Evolutionary conservation across 2,113 vertebrate genomes (phyloP).

Genomic region (Alethe castanea): DNA sequence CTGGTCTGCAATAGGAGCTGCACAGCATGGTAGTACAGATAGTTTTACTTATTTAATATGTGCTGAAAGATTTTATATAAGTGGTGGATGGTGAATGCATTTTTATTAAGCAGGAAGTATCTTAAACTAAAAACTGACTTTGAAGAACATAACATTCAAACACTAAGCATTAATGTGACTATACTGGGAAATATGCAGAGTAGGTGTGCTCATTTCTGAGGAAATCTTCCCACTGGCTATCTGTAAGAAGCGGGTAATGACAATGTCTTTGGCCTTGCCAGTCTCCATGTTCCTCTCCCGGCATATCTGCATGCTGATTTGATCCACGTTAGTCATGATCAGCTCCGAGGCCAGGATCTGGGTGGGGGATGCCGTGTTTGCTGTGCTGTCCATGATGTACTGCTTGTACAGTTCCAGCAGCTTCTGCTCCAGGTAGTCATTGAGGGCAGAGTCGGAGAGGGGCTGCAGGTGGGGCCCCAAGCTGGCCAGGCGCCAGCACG

Average conservation of each 20-base stretch:
- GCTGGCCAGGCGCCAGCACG: constrained; percentile 81
- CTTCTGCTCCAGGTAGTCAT: constrained; percentile 92
- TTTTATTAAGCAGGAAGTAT: background rate
- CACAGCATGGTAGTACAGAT: background rate
- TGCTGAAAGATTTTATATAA: background rate
- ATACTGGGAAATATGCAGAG: constrained; percentile 88
- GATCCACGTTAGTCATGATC: constrained; percentile 88
- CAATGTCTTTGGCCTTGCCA: constrained; percentile 89
- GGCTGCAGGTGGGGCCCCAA: constrained; percentile 82
- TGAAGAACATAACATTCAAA: background rate
- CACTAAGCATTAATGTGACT: constrained; percentile 57
- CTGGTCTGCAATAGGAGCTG: background rate
- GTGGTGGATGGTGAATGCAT: background rate
- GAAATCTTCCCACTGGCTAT: constrained; percentile 85
- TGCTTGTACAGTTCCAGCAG: constrained; percentile 91
- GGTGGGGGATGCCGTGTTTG: constrained; percentile 73
- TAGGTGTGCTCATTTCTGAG: constrained; percentile 91
- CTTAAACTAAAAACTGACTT: background rate
- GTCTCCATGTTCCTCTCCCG: constrained; percentile 89
- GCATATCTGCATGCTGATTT: constrained; percentile 90
- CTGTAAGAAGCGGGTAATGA: constrained; percentile 85
- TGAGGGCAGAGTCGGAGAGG: constrained; percentile 88
- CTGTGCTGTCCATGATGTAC: constrained; percentile 88
- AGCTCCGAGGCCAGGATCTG: constrained; percentile 88
- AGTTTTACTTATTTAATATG: background rate